Base-by-base conservation (phyloP, 2,113 vertebrate genomes). In the Dolichallabes microphthalmus region DNA sequence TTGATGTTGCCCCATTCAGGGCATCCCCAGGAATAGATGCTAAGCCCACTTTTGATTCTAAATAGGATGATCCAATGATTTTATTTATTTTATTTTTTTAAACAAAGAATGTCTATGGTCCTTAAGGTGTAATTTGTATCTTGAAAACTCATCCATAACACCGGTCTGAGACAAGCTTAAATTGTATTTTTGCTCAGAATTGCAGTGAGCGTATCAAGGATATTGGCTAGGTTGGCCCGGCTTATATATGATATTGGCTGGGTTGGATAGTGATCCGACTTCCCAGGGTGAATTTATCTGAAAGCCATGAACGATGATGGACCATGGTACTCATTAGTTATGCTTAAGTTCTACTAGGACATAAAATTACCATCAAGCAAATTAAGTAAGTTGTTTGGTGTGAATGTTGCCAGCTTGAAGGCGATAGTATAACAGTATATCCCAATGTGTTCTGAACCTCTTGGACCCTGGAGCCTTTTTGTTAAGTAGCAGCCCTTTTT, bases 261-360 rank as follows among this genome's bases (percentile, higher is more conserved):
- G 45, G 45, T 45, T 1, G 45, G 45, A 45, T 45, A 83, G 68
- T 58, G 53, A 50, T 83, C 68, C 55, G 27, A 19, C 20, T 45
- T 74, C 68, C 55, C 20, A 50, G 25, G 53, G 30, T 14, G 55
- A 60, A 74, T 83, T 83, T n/a, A 73, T 6, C 81, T 45, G 53
- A 30, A 61, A 52, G 63, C 32, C 64, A 73, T 14, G 35, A 68
- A 68, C 60, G 52, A 55, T 60, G 76, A 30, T 60, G 76, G 30
- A 79, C 45, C 45, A 45, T 45, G 45, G 45, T 45, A 13, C 76
- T 39, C 55, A 39, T 39, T 79, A 25, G 30, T 39, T 60, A 53
- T 22, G 76, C 76, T 35, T 58, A 58, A 57, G 14, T 78, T 78
- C 55, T 7, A 13, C 30, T 8, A 79, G 73, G 53, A 53, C 7